Base-by-base conservation (phyloP, 2,797 vertebrate species). In the Pseudocheirus occidentalis region DNA sequence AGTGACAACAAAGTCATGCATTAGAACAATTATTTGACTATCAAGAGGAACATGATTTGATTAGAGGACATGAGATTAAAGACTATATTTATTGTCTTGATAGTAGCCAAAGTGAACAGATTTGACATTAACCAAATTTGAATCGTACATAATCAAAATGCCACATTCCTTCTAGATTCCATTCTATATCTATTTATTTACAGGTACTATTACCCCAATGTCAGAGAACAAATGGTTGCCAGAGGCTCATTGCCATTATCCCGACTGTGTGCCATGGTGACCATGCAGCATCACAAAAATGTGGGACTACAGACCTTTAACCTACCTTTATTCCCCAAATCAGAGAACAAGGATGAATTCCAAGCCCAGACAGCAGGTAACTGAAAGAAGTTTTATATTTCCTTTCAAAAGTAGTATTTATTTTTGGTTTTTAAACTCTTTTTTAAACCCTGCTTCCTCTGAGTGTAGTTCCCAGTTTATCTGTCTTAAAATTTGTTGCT, bases 121-220 rank as follows among this genome's bases (percentile, higher is more conserved):
- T 50, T 87, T 50, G 28, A 50, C 21, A 46, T 10, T 81, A 81
- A 81, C 16, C 31, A 90, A 52, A 28, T 5, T 46, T 90, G 24
- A 46, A 57, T 92, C 53, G 34, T n/a, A 34, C 54, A 24, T 55
- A 14, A 50, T 92, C 18, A 50, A 93, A 94, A 56, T 95, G 55
- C 28, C 95, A 95, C 16, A 56, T 95, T 96, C 94, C 92, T 97
- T 97, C 0, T 11, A 90, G 21, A 1, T 93, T 90, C 95, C 46
- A 56, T 34, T 46, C 96, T 96, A 50, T 21, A 27, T 16, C 96
- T 97, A 93, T 97, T 5, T 96, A 81, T 93, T 97, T 95, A 10
- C 96, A 99, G 99, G 98, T 99, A 99, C 98, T 99, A 99, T 97
- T 99, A 99, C 98, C 99, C 99, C 93, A 99, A 99, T 92, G 99